phyloP scores from a whole-genome alignment of 2,113 vertebrate genomes.

The Sinosuthora webbiana region DNA sequence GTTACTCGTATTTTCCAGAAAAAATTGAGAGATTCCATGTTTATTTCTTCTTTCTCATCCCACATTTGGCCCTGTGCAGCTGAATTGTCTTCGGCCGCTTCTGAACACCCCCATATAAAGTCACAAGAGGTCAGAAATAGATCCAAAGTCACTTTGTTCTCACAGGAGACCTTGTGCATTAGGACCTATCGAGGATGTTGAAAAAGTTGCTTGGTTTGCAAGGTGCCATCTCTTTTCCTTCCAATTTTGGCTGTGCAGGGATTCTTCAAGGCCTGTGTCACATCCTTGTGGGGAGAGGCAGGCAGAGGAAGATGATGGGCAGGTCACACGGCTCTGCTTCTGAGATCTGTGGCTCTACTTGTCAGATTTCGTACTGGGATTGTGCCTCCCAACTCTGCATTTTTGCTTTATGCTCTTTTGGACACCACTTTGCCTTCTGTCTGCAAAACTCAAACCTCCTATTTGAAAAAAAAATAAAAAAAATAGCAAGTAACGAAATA shows the following conservation, averaged over 20 bases:
- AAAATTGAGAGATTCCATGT: background rate
- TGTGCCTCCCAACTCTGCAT: background rate
- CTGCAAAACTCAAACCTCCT: background rate
- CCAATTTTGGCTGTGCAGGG: background rate
- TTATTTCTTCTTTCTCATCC: background rate
- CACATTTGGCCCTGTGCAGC: background rate
- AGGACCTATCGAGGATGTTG: rapidly evolving
- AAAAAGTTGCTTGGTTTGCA: background rate
- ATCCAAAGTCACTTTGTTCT: background rate
- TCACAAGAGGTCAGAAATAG: background rate
- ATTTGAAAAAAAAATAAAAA: too few relatives aligned
- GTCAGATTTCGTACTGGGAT: background rate
- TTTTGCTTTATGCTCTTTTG: background rate
- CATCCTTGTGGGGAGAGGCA: background rate
- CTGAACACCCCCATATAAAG: background rate
- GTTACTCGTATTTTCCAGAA: background rate
- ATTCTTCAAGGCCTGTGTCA: background rate
- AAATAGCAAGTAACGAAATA: background rate
- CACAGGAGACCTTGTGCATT: background rate
- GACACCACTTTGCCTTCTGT: background rate
- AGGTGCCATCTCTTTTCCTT: background rate
- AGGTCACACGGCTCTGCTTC: background rate
- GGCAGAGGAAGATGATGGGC: background rate
- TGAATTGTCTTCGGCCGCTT: background rate
- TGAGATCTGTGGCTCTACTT: background rate